Percentiles rank a stretch among this genome's conserved stretches.
Conservation (phyloP, 2,797 vertebrate species). For the Menidia menidia region DNA sequence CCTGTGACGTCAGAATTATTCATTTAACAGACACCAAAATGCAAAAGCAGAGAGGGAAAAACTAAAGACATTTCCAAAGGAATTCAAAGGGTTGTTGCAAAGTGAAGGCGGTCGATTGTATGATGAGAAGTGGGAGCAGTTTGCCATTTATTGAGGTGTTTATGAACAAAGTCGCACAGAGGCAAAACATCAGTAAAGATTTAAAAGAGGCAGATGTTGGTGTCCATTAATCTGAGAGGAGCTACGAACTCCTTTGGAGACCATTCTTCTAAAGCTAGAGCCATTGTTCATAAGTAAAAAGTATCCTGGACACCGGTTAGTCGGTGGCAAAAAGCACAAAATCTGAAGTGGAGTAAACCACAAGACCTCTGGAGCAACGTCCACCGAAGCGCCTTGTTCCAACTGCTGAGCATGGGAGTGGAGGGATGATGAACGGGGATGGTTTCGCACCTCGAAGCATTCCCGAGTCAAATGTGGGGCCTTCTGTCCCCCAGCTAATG, state of each 20-base stretch:
- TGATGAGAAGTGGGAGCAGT: background rate
- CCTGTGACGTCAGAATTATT: too few species aligned
- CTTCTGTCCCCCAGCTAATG: background rate
- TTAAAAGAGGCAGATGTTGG: background rate
- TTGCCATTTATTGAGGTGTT: background rate
- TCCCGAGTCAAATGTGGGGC: background rate
- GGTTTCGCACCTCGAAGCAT: background rate
- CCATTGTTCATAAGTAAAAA: too few species aligned
- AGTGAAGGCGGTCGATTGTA: background rate
- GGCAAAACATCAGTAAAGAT: background rate
- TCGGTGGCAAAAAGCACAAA: too few species aligned
- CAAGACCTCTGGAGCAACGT: background rate
- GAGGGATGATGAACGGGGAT: background rate
- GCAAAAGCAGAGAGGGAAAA: too few species aligned
- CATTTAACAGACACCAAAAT: too few species aligned
- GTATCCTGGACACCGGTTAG: background rate
- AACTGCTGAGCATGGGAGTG: background rate
- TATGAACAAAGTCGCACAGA: background rate
- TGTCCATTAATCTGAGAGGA: background rate
- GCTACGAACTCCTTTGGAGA: background rate
- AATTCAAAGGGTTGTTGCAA: background rate
- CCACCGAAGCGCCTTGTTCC: background rate
- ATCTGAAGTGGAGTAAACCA: background rate
- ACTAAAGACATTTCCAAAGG: too few species aligned
- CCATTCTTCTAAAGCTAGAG: background rate